Evolutionary conservation across 2,113 vertebrate genomes (phyloP).

Genomic region (Aythya baeri): DNA sequence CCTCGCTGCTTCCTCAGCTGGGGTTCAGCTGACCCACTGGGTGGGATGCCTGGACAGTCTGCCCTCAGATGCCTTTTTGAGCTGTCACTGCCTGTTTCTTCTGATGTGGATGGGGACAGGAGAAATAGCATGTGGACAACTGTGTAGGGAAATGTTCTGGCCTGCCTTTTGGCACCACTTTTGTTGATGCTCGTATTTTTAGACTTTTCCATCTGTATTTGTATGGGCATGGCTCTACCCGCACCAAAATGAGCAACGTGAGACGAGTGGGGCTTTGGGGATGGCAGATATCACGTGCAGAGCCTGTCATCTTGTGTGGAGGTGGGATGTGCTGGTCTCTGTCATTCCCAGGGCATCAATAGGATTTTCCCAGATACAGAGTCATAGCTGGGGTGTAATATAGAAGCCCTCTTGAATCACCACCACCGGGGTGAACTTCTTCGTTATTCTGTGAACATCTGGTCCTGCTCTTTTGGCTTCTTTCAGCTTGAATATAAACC

Average conservation of each 20-base stretch:
- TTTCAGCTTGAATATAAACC: neutral
- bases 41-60: neutral
- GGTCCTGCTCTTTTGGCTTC: neutral
- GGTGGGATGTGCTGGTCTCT: neutral
- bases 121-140: neutral
- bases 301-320: neutral
- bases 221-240: neutral
- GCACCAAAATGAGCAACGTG: neutral
- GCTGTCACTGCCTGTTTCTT: neutral
- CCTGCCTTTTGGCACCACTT: neutral
- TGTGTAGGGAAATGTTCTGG: rapidly evolving
- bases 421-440: neutral
- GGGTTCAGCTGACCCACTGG: neutral
- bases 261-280: neutral
- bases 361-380: neutral
- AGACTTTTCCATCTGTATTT: neutral
- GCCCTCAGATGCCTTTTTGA: neutral
- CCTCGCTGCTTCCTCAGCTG: neutral
- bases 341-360: neutral
- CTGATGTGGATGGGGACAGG: neutral
- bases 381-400: neutral
- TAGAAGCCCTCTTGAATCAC: neutral
- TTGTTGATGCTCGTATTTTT: neutral
- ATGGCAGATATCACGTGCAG: rapidly evolving
- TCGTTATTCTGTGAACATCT: neutral